Evolutionary conservation across 2,113 vertebrate genomes (phyloP).

Genomic region (Halichoeres trimaculatus): DNA sequence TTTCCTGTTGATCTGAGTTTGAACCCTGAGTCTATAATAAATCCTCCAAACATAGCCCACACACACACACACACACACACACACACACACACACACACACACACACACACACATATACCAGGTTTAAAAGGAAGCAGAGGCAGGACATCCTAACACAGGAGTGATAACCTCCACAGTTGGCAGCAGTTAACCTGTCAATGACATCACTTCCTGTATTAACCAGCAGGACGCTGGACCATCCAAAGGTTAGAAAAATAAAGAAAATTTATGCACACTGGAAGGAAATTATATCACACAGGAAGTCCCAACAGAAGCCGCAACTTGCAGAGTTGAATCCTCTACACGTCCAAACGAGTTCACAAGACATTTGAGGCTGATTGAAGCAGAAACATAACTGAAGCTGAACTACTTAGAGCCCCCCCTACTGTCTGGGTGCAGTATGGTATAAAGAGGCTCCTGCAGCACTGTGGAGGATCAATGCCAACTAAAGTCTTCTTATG

Average conservation of each 20-base stretch:
- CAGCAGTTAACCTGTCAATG: constrained; percentile 8
- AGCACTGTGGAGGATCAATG: too few relatives aligned
- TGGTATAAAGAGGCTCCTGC: too few relatives aligned
- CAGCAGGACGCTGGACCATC: background rate
- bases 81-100: background rate
- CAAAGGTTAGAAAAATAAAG: background rate
- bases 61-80: too few relatives aligned
- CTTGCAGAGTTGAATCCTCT: background rate
- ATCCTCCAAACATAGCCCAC: background rate
- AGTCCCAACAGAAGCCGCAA: background rate
- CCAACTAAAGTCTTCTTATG: too few relatives aligned
- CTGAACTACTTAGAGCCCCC: too few relatives aligned
- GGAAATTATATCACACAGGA: constrained; percentile 12
- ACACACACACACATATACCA: background rate
- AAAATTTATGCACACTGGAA: constrained; percentile 18
- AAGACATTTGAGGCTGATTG: too few relatives aligned
- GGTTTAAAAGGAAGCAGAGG: constrained; percentile 24
- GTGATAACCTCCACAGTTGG: constrained; percentile 16
- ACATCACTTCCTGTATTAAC: constrained; percentile 39
- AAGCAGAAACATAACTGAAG: too few relatives aligned
- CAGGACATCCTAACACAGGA: constrained; percentile 47
- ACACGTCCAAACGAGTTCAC: too few relatives aligned
- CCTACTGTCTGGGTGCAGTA: too few relatives aligned
- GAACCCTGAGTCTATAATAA: constrained; percentile 6
- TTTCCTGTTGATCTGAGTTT: constrained; percentile 20